phyloP scores from a whole-genome alignment of 2,797 vertebrate genomes.

The Phoxinus dragarum region DNA sequence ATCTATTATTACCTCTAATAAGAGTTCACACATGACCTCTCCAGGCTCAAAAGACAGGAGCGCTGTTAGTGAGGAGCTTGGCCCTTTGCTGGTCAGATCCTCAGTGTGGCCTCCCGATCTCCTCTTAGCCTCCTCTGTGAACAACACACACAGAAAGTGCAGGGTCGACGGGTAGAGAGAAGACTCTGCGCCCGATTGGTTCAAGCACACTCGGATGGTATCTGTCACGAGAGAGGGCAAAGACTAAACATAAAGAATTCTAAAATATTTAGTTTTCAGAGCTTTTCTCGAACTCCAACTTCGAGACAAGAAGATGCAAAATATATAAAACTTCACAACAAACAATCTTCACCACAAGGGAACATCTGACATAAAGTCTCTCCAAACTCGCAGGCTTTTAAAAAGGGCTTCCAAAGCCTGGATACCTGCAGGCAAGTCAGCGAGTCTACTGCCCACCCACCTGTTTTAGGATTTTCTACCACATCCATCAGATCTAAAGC shows the following conservation, averaged over 20 bases:
- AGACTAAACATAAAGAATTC: background rate
- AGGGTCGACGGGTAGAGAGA: slow-evolving; percentile 79
- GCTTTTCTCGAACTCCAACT: slow-evolving; percentile 40
- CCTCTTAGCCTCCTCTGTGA: slow-evolving; percentile 84
- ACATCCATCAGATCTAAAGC: slow-evolving; percentile 70
- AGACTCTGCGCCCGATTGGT: slow-evolving; percentile 67
- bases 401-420: slow-evolving; percentile 46
- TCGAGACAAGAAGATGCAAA: background rate
- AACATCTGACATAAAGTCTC: slow-evolving; percentile 29
- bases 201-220: slow-evolving; percentile 81
- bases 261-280: slow-evolving; percentile 16
- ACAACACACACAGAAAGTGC: slow-evolving; percentile 85
- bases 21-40: slow-evolving; percentile 79
- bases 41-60: slow-evolving; percentile 78
- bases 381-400: slow-evolving; percentile 34
- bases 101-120: slow-evolving; percentile 58
- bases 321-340: slow-evolving; percentile 39
- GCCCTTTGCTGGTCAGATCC: background rate
- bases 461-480: slow-evolving; percentile 45
- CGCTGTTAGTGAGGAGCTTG: slow-evolving; percentile 65
- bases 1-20: slow-evolving; percentile 85
- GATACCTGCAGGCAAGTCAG: slow-evolving; percentile 49
- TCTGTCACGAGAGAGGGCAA: slow-evolving; percentile 72
- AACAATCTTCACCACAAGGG: slow-evolving; percentile 25
- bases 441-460: slow-evolving; percentile 52